Evolutionary conservation across 2,888 invertebrate genomes (phyloP), one percentile per base, ranked within the genome.

Genomic region (Epistrophe grossulariae): DNA sequence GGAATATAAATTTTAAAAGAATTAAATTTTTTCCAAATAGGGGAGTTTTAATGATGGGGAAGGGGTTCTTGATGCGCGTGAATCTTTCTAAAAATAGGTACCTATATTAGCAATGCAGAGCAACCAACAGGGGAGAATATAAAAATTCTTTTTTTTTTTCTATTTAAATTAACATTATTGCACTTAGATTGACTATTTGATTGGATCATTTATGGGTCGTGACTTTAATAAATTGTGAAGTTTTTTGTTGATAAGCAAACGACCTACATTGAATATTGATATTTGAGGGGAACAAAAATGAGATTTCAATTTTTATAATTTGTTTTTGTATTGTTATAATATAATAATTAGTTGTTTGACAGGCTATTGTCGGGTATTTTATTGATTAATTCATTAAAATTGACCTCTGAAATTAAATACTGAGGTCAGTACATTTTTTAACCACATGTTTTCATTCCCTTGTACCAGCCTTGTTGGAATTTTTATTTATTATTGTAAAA

Each of bases 111-210:
- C n/a, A 45, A 31, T 48, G 4, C 17, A 17, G 48, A 24, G 9
- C 17, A 31, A 24, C 62, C 17, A 48, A 24, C 62, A 24, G 15
- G 15, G 28, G 5, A 19, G 5, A 35, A 62, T 17, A 24, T 0
- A 24, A 7, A 8, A n/a, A n/a, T n/a, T n/a, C 24, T 60, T 45
- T 17, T 31, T 43, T n/a, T 62, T 6, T 35, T 35, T 17, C 11
- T 4, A 11, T 17, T 59, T 62, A 19, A 48, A 66, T 66, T n/a
- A 48, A 31, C 13, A 48, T 48, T 31, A 66, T 48, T 31, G 31
- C 45, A 17, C 66, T 66, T 48, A 31, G 48, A 66, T 66, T 66
- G 64, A 64, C 28, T 64, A 17, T 64, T 64, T 48, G 66, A 48
- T 66, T 24, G 66, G 1, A 66, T 48, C 66, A 48, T 3, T 48